Base-by-base conservation (phyloP, 2,888 invertebrate genomes). In the Euplagia quadripunctaria region DNA sequence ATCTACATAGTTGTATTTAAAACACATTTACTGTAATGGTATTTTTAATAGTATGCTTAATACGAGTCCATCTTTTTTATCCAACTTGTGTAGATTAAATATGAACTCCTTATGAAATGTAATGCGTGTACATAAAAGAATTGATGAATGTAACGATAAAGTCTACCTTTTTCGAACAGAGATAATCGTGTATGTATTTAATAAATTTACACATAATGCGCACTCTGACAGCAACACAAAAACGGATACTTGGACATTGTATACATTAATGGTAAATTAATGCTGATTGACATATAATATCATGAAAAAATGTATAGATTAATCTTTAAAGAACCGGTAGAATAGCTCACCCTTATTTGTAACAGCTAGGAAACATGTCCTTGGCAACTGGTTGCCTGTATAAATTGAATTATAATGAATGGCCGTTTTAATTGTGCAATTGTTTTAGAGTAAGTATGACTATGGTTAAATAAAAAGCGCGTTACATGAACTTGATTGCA, bases 121-220 rank as follows among this genome's bases (percentile, higher is more conserved):
- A 58, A 69, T 69, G 55, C 58, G 46, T 55, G 64, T 64, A 70
- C 51, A 69, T 70, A 81, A 76, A 71, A 70, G 74, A 76, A 82
- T 71, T 82, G 78, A 84, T 82, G 70, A 83, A 84, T 79, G 82
- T 64, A 74, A 55, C 73, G 77, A 85, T 80, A 80, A 80, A 82
- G 70, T 74, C 64, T 78, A 67, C 85, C 83, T 79, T 82, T 82
- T 79, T 64, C 73, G 78, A 73, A 77, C 76, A 80, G 74, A 74
- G 71, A 85, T 82, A 79, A 73, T 78, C 75, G 65, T 80, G 79
- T 82, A 73, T 80, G 79, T 85, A 73, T 73, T 80, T 82, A 80
- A 83, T 83, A 83, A 83, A 84, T 85, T 85, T 85, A 82, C 84
- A 84, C 84, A 85, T 84, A 84, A 85, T 85, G 79, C 74, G 66